Evolutionary conservation across 2,113 vertebrate genomes (phyloP), one percentile per base, ranked within the genome.

Genomic region (Siniperca knerii): DNA sequence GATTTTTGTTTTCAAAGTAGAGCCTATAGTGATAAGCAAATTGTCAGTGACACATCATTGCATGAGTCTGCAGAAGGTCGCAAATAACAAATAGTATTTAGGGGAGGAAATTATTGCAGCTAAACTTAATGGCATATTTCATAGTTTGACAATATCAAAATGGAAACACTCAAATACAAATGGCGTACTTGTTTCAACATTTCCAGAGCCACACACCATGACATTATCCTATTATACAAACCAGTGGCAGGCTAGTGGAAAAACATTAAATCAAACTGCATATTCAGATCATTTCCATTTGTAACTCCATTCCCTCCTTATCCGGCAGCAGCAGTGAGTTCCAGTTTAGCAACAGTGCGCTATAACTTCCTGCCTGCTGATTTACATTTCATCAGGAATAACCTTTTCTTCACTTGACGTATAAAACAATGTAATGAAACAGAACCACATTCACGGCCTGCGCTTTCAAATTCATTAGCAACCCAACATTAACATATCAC

Each of bases 391-490:
- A 96, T 96, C 95, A 93, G 52, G 87, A 94, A 92, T 94, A 96
- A 96, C 96, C 95, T 96, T 97, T 97, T 96, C 77, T 95, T 91
- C 75, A 73, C 72, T 85, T 75, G 94, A 96, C 92, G 82, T 96
- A 95, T 96, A 96, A 96, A 96, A 95, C 92, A 88, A 94, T 92
- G 93, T 93, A 95, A 96, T 95, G 95, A 93, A 93, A 94, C 92
- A 37, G 89, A 88, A 91, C 94, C 90, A 57, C 62, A 68, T 81
- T 93, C 83, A 90, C 90, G 89, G 90, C 82, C 89, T 78, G 87
- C 6, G 46, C 85, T 95, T 96, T 96, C 95, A 95, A 96, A 97
- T 96, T 97, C 96, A 97, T 97, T 95, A 96, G 95, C 87, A 65
- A 74, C 66, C 88, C 10, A 18, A 57, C 94, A 91, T 96, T 94